These are phyloP conservation scores for Rhamphomyia laevipes DNA, from an alignment of 2,888 invertebrate genomes.

Conservation along the genomic window DNA sequence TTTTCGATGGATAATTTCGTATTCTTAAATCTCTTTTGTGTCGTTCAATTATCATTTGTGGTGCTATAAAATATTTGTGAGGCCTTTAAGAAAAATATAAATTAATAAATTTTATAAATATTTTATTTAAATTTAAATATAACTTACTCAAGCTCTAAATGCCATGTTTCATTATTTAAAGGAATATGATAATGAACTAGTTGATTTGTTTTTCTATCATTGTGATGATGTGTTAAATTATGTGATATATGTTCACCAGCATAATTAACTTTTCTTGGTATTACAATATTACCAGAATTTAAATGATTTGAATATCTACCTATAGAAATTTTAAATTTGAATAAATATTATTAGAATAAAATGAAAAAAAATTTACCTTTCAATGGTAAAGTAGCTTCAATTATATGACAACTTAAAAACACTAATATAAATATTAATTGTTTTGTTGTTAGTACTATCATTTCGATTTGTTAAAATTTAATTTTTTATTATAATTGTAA, in stretches of 20 bases:
- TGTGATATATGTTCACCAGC: constrained; percentile 31
- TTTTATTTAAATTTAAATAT: neutral
- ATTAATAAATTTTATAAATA: neutral
- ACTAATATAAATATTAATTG: no score
- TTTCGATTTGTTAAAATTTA: no score
- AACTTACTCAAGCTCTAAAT: constrained; percentile 35
- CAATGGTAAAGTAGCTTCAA: no score
- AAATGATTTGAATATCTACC: constrained; percentile 33
- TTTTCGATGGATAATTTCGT: constrained; percentile 40
- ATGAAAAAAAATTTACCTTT: no score
- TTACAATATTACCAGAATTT: constrained; percentile 27
- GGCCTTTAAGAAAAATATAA: constrained; percentile 40
- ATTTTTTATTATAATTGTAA: no score
- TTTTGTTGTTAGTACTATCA: no score
- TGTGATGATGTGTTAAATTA: constrained; percentile 31
- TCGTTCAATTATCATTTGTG: constrained; percentile 60
- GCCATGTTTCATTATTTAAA: constrained; percentile 29
- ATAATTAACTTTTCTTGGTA: constrained; percentile 31
- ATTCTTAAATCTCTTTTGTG: constrained; percentile 44
- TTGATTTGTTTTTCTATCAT: constrained; percentile 12
- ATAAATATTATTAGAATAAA: no score
- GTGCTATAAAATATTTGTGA: constrained; percentile 53
- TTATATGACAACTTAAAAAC: no score
- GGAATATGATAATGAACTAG: constrained; percentile 24
- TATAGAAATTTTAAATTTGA: constrained; percentile 13